phyloP scores from a whole-genome alignment of 2,888 invertebrate species.

The Pyrocoelia pectoralis region DNA sequence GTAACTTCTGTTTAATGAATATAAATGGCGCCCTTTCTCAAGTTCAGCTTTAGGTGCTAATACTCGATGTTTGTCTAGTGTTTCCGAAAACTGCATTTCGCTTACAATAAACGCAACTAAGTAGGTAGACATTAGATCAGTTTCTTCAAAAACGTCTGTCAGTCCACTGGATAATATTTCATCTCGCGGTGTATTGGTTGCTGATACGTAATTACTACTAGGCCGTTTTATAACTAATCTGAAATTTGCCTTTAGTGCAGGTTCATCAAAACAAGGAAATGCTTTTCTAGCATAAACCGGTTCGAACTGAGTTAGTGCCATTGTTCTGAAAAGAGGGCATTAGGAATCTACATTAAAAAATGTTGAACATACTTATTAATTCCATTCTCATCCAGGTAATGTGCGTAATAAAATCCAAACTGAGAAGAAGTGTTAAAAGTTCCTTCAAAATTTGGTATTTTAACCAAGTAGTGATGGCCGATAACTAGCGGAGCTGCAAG shows the following conservation, averaged over 20 bases:
- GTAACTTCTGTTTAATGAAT: constrained; percentile 59
- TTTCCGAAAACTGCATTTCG: constrained; percentile 60
- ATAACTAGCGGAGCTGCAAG: neutral
- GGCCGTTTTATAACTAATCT: constrained; percentile 68
- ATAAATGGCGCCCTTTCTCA: constrained; percentile 50
- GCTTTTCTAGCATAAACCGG: constrained; percentile 70
- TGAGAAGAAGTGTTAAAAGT: neutral
- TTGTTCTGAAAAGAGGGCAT: constrained; percentile 47
- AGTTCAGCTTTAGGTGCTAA: constrained; percentile 46
- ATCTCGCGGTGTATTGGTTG: constrained; percentile 41
- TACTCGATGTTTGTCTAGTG: constrained; percentile 44
- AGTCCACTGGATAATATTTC: neutral
- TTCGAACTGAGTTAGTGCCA: constrained; percentile 72
- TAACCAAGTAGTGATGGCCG: neutral
- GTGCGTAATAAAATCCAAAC: neutral
- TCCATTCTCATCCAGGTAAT: neutral
- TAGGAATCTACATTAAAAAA: neutral
- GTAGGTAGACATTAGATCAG: constrained; percentile 75
- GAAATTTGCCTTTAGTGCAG: constrained; percentile 57
- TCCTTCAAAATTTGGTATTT: neutral
- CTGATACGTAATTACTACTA: constrained; percentile 41
- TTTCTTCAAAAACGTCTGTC: neutral
- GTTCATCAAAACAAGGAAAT: constrained; percentile 80
- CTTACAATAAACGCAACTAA: constrained; percentile 79
- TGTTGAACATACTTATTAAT: neutral